Conservation (phyloP, 2,113 vertebrate species). For the Pachypanchax playfairii region DNA sequence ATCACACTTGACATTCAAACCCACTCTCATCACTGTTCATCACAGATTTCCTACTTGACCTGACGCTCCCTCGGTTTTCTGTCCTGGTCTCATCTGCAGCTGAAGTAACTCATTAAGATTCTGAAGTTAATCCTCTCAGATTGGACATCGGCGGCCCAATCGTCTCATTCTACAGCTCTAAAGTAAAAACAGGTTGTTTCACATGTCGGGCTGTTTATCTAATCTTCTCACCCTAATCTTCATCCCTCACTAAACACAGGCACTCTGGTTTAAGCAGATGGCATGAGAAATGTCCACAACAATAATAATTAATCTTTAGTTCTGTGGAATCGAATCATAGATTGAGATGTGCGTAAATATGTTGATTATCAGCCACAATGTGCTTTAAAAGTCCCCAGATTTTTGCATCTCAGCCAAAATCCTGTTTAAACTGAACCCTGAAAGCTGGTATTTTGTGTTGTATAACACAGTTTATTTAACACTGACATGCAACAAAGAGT, state of each 20-base stretch:
- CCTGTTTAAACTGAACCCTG: conserved; percentile 15
- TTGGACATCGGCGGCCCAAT: conserved; percentile 25
- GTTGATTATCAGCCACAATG: neutral
- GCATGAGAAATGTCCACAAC: conserved; percentile 23
- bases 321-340: too few species aligned
- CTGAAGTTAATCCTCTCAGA: conserved; percentile 10
- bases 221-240: conserved; percentile 72
- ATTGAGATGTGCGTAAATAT: neutral
- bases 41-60: neutral
- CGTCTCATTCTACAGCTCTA: conserved; percentile 63
- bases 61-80: too few species aligned
- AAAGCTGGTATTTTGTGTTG: conserved; percentile 29
- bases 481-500: conserved; percentile 2
- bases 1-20: too few species aligned
- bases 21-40: neutral
- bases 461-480: conserved; percentile 22
- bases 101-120: conserved; percentile 3
- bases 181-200: conserved; percentile 66
- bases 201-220: conserved; percentile 58
- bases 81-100: neutral
- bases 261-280: conserved; percentile 24
- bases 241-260: conserved; percentile 28
- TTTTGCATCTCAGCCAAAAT: conserved; percentile 33
- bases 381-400: conserved; percentile 23
- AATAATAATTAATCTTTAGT: neutral